Conservation (phyloP, 1,140 invertebrate species). For the Calliphora vicina region DNA sequence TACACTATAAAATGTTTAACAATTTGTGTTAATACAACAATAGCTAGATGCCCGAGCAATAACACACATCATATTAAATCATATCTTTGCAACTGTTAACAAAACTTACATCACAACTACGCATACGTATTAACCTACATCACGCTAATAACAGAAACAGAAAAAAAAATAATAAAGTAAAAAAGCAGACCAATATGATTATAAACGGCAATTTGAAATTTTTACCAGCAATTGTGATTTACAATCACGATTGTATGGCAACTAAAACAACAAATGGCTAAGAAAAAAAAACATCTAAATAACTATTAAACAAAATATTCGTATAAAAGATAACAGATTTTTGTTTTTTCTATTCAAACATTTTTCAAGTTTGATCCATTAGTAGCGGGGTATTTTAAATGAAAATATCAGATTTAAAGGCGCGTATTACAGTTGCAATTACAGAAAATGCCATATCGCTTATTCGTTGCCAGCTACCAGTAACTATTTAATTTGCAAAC, state of each 20-base stretch:
- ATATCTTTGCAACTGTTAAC: not conserved
- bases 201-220: conserved; percentile 8
- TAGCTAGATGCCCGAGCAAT: not conserved
- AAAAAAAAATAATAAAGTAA: not conserved
- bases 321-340: not conserved
- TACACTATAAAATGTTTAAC: not conserved
- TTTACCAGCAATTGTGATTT: conserved; percentile 24
- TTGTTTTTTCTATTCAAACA: not conserved
- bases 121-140: not conserved
- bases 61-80: not conserved
- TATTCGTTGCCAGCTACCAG: not conserved
- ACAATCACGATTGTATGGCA: conserved; percentile 27
- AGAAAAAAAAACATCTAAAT: not conserved
- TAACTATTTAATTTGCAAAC: not conserved
- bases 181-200: not conserved
- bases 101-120: conserved; percentile 2
- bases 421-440: conserved; percentile 32
- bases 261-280: not conserved
- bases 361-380: conserved; percentile 10
- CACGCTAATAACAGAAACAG: not conserved
- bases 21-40: not conserved
- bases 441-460: not conserved
- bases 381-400: conserved; percentile 19
- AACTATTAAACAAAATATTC: not conserved
- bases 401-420: conserved; percentile 15